phyloP scores from a whole-genome alignment of 2,113 vertebrate genomes.

The Notothenia coriiceps region DNA sequence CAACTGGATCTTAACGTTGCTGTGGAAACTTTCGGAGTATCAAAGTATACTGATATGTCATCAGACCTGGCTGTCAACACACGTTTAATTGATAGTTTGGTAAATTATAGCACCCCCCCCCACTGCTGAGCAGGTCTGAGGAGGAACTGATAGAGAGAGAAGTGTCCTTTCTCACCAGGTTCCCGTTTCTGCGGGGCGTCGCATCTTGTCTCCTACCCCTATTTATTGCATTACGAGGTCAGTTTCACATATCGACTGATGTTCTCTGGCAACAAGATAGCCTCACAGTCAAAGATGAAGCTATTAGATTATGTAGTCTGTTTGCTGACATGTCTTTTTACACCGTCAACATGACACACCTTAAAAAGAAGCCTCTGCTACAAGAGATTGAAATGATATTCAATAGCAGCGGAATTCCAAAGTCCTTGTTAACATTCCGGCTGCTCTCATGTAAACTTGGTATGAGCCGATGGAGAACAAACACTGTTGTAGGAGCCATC shows the following conservation, averaged over 20 bases:
- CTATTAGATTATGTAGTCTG: slow-evolving; percentile 51
- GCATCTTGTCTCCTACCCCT: slow-evolving; percentile 35
- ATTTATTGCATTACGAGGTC: slow-evolving; percentile 55
- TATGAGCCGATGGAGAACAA: slow-evolving; percentile 21
- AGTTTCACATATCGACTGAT: slow-evolving; percentile 52
- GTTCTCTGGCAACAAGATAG: slow-evolving; percentile 41
- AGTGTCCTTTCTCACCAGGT: not conserved
- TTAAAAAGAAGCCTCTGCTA: slow-evolving; percentile 24
- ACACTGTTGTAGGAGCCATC: slow-evolving; percentile 14
- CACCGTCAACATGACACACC: slow-evolving; percentile 36
- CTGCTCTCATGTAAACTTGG: slow-evolving; percentile 35
- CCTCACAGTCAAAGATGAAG: slow-evolving; percentile 43
- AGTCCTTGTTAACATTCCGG: slow-evolving; percentile 30
- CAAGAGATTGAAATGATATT: slow-evolving; percentile 9
- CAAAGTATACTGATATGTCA: slow-evolving; percentile 7
- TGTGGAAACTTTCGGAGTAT: slow-evolving; percentile 8
- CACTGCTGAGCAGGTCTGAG: slow-evolving; percentile 4
- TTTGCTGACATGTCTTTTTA: slow-evolving; percentile 56
- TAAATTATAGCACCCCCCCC: not conserved
- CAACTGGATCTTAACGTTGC: not conserved
- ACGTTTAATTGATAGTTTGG: slow-evolving; percentile 31
- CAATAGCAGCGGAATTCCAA: slow-evolving; percentile 15
- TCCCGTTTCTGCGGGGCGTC: slow-evolving; percentile 18
- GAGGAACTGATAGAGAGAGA: not conserved
- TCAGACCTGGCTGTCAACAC: slow-evolving; percentile 9